Evolutionary conservation across 2,797 vertebrate species (phyloP), one percentile per base, ranked within the genome.

Genomic region (Botia almorhae): DNA sequence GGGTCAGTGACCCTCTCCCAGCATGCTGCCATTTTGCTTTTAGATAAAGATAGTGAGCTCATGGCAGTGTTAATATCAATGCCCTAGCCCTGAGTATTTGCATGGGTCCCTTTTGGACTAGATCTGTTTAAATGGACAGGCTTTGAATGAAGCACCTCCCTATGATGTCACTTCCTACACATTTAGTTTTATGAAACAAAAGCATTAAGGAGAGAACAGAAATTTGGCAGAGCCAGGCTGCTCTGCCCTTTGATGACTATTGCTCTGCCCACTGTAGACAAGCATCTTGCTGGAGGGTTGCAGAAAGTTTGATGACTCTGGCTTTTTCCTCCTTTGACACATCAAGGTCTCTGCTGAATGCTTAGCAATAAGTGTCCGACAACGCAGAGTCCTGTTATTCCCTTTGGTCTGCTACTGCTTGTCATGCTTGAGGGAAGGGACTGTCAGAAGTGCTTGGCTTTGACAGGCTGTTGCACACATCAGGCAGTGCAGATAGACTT

Each of bases 401-500:
- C 80, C 82, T 69, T 63, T n/a, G 61, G 83, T 81, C 55, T 67
- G 76, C 68, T 80, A 53, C 81, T 83, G 78, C 78, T 78, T 72
- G 69, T 51, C 70, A 50, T 76, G 23, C 78, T 69, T 19, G 39
- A 74, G 72, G 68, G 53, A 73, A 77, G 64, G 72, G 76, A 76
- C 73, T 83, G 86, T 87, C 76, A 60, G 78, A 84, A 81, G 69
- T 74, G 60, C 80, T 81, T 72, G 39, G 8, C 61, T 84, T 71
- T 84, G 86, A 85, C 86, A 75, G 58, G 46, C 78, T 84, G 84
- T 85, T 78, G 63, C 64, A 75, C 74, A 83, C 61, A 84, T 84
- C 82, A 85, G 81, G 60, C 36, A 23, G 36, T 16, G 68, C 51
- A 33, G 26, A 80, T 48, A 56, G 81, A 75, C 77, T 51, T 67